Base-by-base conservation (phyloP, 2,797 vertebrate genomes). In the Eptatretus atami region DNA sequence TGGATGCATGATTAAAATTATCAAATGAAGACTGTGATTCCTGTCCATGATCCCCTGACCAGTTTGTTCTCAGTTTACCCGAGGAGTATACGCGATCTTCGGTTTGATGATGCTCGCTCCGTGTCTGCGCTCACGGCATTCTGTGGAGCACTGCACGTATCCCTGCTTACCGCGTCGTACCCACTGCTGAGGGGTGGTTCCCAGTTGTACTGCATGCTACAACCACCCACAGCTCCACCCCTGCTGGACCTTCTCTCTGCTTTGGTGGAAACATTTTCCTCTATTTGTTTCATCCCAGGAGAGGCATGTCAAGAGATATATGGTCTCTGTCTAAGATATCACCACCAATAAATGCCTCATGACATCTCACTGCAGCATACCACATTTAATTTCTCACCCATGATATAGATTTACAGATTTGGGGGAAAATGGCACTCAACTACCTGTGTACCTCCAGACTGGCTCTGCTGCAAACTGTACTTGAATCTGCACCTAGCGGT, bases 61-160 rank as follows among this genome's bases (percentile, higher is more conserved):
- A 98, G 90, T 98, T 74, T 98, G 92, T 78, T 98, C 92, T 67
- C 92, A 98, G 76, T 98, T 95, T 73, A 94, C 90, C 10, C 80
- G 90, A 74, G 90, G 90, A 67, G 90, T 98, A 70, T 98, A 95
- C 67, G 86, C 92, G 76, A 98, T 98, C 75, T 98, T 98, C 70
- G 90, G 90, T 75, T 81, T 98, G 66, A 98, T 44, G 90, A 98
- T 73, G 95, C 95, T 78, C 83, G 88, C 73, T 98, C 92, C 2
- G 92, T 98, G 63, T 86, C 95, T 69, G 95, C 92, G 65, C 78
- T 98, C 81, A 98, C 92, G 67, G 95, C 92, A 11, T 98, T 98
- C 80, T 98, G 90, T 72, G 84, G 90, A 69, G 90, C 90, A 64
- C 79, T 98, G 74, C 90, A 98, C 77, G 95, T 98, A 79, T 94